Evolutionary conservation across 2,888 invertebrate genomes (phyloP).

Genomic region (Nymphalis polychloros): DNA sequence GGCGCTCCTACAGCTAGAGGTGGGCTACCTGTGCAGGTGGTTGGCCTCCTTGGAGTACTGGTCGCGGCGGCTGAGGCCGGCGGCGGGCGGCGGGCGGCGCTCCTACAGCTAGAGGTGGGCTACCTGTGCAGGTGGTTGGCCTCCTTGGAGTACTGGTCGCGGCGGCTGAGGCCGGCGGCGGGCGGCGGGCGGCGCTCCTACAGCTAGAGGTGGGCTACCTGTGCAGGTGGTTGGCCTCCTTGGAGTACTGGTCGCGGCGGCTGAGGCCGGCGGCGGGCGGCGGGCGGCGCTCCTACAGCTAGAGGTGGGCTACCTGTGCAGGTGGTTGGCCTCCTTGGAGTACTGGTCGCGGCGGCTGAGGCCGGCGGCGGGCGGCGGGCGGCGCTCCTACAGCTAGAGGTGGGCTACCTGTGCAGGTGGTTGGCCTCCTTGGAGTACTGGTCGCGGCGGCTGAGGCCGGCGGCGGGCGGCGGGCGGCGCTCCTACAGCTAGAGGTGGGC

Average conservation of each 20-base stretch:
- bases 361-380: conserved; percentile 83
- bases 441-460: no score
- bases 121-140: conserved; percentile 94
- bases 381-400: no score
- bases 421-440: no score
- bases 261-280: conserved; percentile 87
- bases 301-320: no score
- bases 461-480: no score
- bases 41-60: conserved; percentile 96
- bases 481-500: no score
- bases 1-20: no score
- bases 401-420: no score
- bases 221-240: conserved; percentile 95
- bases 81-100: conserved; percentile 77
- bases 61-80: conserved; percentile 93
- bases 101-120: no score
- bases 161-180: conserved; percentile 89
- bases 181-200: conserved; percentile 75
- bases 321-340: conserved; percentile 95
- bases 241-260: conserved; percentile 94
- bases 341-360: conserved; percentile 95
- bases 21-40: no score
- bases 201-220: no score
- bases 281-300: conserved; percentile 71
- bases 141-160: conserved; percentile 96